Percentiles rank a stretch among this genome's conserved stretches.
These are phyloP conservation scores for Ectemnius lituratus DNA, from an alignment of 2,888 invertebrate genomes.

Conservation along the genomic window DNA sequence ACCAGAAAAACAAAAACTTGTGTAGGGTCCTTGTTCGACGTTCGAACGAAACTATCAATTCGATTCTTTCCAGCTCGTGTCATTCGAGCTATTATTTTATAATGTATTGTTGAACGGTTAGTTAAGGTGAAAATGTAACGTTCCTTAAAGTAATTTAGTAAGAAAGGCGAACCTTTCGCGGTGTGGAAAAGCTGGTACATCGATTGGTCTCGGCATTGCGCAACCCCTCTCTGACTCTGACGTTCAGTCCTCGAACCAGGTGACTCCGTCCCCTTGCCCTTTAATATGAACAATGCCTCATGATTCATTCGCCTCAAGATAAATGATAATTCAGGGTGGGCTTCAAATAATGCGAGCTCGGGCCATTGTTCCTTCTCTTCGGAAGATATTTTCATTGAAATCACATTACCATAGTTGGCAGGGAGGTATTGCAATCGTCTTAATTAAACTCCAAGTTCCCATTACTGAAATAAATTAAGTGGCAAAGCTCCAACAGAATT, in stretches of 20 bases:
- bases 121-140: too few species aligned
- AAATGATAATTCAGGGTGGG: constrained; percentile 22
- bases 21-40: too few species aligned
- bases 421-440: neutral
- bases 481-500: too few species aligned
- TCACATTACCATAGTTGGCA: neutral
- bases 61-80: too few species aligned
- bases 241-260: neutral
- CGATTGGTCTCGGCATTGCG: constrained; percentile 34
- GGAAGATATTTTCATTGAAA: neutral
- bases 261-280: constrained; percentile 5
- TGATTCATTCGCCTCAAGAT: constrained; percentile 26
- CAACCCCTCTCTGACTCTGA: constrained; percentile 15
- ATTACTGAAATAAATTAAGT: too few species aligned
- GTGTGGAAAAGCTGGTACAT: constrained; percentile 14
- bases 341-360: neutral
- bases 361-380: constrained; percentile 7
- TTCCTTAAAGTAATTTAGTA: too few species aligned
- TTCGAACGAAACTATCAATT: too few species aligned
- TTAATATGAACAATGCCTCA: constrained; percentile 24
- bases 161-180: neutral
- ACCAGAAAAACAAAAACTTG: too few species aligned
- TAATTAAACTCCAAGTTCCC: too few species aligned
- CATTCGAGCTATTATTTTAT: too few species aligned
- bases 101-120: too few species aligned